Percentiles rank a stretch among this genome's conserved stretches.
Evolutionary conservation across 2,113 vertebrate species (phyloP).

Genomic region (Rhea americana): DNA sequence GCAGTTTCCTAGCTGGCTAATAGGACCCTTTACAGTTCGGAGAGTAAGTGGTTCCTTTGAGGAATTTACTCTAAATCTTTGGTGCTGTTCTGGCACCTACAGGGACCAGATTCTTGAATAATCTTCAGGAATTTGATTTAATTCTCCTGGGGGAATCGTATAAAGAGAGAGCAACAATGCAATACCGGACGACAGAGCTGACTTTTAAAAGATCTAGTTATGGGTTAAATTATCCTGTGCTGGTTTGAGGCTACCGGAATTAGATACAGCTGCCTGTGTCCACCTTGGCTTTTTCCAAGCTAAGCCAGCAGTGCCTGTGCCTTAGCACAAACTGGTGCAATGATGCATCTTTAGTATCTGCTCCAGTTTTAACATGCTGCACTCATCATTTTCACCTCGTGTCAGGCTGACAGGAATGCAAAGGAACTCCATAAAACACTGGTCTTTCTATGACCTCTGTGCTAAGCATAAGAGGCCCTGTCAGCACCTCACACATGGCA

Average conservation of each 20-base stretch:
- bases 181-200: background rate
- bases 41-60: background rate
- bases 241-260: background rate
- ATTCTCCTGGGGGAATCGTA: background rate
- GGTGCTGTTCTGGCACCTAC: background rate
- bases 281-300: background rate
- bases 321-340: background rate
- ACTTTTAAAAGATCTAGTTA: background rate
- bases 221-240: background rate
- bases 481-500: fast-evolving
- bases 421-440: background rate
- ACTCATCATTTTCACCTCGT: background rate
- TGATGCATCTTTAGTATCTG: background rate
- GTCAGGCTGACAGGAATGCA: background rate
- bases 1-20: background rate
- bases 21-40: background rate
- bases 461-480: background rate
- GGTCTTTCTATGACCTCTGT: background rate
- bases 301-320: background rate
- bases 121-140: background rate
- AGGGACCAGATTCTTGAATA: background rate
- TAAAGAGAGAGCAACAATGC: background rate
- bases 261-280: background rate
- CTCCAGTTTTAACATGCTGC: background rate
- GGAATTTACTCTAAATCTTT: background rate